These are phyloP conservation scores for Epistrophe grossulariae DNA, from an alignment of 2,888 invertebrate genomes.

Conservation along the genomic window DNA sequence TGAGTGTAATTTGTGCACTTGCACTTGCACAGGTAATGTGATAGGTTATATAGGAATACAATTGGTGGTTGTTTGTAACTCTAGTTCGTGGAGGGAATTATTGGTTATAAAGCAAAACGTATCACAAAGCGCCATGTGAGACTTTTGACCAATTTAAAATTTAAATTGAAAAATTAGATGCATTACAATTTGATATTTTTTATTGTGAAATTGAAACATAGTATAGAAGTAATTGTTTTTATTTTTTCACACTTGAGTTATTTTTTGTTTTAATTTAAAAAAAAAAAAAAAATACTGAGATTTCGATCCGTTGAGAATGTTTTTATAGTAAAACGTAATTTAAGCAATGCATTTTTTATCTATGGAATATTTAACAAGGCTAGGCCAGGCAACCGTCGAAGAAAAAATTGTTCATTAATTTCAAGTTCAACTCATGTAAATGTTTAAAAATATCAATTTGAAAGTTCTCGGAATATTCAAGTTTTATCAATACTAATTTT, in stretches of 20 bases:
- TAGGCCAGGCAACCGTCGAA: neutral
- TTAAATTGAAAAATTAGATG: neutral
- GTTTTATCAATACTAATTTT: too few relatives aligned
- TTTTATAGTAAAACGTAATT: neutral
- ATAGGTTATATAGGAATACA: neutral
- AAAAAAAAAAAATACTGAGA: neutral
- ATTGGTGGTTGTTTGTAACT: neutral
- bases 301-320: neutral
- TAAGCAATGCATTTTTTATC: neutral
- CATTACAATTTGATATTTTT: neutral
- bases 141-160: neutral
- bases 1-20: slow-evolving; percentile 65
- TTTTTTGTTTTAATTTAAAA: neutral
- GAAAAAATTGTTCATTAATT: neutral
- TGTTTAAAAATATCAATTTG: too few relatives aligned
- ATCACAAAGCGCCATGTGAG: neutral
- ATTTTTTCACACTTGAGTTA: neutral
- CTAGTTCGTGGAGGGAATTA: neutral
- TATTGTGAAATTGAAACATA: neutral
- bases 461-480: too few relatives aligned
- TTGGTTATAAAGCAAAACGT: slow-evolving; percentile 4
- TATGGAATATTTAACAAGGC: neutral
- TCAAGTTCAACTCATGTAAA: too few relatives aligned
- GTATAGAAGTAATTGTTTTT: neutral
- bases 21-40: slow-evolving; percentile 26